Conservation (phyloP, 2,797 vertebrate species). For the Enteromius thamalakanensis region DNA sequence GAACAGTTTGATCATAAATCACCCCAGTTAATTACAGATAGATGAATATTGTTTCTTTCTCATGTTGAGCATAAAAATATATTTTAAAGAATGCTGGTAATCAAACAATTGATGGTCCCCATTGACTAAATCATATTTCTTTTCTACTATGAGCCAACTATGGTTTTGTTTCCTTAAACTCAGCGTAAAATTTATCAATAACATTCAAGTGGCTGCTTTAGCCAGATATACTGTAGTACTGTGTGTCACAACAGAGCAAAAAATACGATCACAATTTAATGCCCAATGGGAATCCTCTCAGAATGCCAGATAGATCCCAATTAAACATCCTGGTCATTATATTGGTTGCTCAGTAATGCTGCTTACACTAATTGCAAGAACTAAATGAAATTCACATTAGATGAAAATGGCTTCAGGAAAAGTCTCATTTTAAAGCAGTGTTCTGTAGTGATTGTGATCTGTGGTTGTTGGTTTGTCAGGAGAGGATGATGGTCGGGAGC, state of each 20-base stretch:
- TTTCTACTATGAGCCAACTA: no score
- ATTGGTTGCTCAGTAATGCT: neutral
- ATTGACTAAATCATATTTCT: no score
- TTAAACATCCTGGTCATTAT: neutral
- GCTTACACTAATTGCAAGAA: neutral
- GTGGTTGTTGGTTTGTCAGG: constrained; percentile 71
- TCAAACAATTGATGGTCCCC: no score
- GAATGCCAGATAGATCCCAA: neutral
- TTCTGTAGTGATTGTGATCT: constrained; percentile 45
- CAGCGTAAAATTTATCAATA: no score
- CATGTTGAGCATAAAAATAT: no score
- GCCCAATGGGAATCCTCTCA: neutral
- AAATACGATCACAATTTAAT: neutral
- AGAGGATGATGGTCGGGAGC: constrained; percentile 89
- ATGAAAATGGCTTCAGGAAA: constrained; percentile 5
- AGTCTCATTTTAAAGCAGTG: constrained; percentile 24
- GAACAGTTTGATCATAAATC: neutral
- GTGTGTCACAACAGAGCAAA: no score
- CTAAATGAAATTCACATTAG: neutral
- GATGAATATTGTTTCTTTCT: neutral
- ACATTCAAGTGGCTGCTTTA: no score
- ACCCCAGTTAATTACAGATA: neutral
- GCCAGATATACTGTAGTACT: no score
- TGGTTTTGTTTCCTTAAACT: no score
- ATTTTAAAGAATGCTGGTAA: no score